Conservation (phyloP, 2,797 vertebrate genomes). For the Fratercula arctica region DNA sequence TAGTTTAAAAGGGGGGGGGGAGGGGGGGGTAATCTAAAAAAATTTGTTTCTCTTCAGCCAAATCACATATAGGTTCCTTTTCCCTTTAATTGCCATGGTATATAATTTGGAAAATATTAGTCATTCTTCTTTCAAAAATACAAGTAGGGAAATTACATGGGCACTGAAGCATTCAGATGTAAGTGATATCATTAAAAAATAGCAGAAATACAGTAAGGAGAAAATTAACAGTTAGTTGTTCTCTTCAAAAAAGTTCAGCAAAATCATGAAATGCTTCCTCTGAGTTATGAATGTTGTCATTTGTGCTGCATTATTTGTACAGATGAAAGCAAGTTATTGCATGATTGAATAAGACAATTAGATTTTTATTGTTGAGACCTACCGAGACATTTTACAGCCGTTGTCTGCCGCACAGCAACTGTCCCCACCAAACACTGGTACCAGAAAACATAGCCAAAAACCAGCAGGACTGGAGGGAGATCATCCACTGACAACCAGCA, state of each 20-base stretch:
- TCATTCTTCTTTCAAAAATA: conserved; percentile 36
- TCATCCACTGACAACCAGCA: background rate
- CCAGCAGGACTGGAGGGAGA: background rate
- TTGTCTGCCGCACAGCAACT: background rate
- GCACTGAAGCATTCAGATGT: conserved; percentile 36
- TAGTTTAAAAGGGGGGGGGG: background rate
- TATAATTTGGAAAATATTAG: conserved; percentile 37
- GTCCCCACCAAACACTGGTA: background rate
- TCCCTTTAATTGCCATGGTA: background rate
- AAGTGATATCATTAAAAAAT: conserved; percentile 23
- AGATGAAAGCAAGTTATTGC: background rate
- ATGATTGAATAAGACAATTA: background rate
- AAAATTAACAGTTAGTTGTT: conserved; percentile 31
- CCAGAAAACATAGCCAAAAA: background rate
- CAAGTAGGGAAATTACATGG: conserved; percentile 22
- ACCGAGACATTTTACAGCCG: background rate
- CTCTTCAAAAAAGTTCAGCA: conserved; percentile 17
- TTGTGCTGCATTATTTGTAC: background rate
- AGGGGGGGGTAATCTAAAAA: background rate
- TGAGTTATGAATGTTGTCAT: background rate
- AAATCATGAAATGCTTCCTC: conserved; percentile 29
- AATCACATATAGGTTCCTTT: background rate
- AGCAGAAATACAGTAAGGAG: conserved; percentile 15
- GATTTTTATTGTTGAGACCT: background rate
- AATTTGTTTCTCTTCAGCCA: background rate